Evolutionary conservation across 2,888 invertebrate species (phyloP).

Genomic region (Ormyrus rosae): DNA sequence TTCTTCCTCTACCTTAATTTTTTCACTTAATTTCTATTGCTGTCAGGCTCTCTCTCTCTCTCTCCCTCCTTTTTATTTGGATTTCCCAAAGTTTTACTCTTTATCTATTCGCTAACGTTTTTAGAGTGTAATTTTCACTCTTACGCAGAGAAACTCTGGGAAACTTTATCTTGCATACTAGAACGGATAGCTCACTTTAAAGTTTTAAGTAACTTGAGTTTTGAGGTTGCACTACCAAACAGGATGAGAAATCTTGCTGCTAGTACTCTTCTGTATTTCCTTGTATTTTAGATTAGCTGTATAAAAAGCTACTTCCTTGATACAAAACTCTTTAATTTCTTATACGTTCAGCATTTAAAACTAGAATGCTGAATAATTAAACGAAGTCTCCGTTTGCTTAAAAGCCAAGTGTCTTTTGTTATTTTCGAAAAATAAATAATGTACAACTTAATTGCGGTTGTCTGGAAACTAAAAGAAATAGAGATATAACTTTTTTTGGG

Average conservation of each 20-base stretch:
- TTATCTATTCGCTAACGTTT: conserved; percentile 10
- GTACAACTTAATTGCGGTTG: too few species aligned
- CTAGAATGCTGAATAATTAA: too few species aligned
- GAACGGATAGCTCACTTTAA: conserved; percentile 15
- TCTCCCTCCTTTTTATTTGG: background rate
- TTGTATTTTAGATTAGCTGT: too few species aligned
- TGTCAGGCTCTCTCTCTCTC: background rate
- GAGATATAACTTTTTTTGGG: too few species aligned
- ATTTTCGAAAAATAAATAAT: too few species aligned
- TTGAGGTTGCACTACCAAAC: background rate
- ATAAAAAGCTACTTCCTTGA: too few species aligned
- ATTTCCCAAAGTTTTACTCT: conserved; percentile 5
- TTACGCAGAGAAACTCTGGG: background rate
- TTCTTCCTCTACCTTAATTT: background rate
- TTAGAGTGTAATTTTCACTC: conserved; percentile 10
- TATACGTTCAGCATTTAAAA: too few species aligned
- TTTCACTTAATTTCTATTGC: conserved; percentile 1
- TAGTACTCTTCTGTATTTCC: background rate
- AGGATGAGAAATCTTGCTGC: background rate
- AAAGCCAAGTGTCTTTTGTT: too few species aligned
- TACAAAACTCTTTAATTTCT: too few species aligned
- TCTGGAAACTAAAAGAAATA: too few species aligned
- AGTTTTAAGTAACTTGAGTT: background rate
- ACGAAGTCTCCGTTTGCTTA: too few species aligned
- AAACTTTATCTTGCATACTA: conserved; percentile 15